phyloP scores from a whole-genome alignment of 2,888 invertebrate species.

The Epinotia nisella region DNA sequence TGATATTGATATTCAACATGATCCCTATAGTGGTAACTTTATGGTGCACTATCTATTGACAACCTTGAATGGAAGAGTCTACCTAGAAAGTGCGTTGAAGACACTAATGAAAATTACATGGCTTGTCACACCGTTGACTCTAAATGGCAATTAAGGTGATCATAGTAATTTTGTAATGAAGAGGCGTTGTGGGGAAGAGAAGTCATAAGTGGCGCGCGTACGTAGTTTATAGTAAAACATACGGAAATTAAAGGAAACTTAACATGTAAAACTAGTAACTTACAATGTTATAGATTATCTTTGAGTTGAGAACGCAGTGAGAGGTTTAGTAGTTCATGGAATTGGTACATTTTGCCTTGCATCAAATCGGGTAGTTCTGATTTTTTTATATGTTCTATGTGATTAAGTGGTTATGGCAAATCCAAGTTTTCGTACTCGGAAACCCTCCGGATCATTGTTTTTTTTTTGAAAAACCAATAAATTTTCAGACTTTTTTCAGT shows the following conservation, averaged over 20 bases:
- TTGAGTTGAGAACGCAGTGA: too few species aligned
- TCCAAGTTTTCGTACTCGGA: too few species aligned
- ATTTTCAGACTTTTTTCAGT: too few species aligned
- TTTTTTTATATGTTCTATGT: too few species aligned
- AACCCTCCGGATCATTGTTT: too few species aligned
- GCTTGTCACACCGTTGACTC: slow-evolving; percentile 15
- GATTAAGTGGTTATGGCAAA: too few species aligned
- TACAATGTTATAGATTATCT: background rate
- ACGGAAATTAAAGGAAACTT: background rate
- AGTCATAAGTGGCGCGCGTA: slow-evolving; percentile 1
- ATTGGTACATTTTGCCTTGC: too few species aligned
- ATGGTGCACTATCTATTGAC: background rate
- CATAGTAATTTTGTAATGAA: background rate
- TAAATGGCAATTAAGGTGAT: slow-evolving; percentile 31
- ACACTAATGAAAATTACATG: slow-evolving; percentile 25
- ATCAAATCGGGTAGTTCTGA: too few species aligned
- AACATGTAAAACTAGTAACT: background rate
- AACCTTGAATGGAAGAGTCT: background rate
- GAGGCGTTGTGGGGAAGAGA: background rate
- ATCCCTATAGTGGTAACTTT: background rate
- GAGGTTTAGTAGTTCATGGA: too few species aligned
- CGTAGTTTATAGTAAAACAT: background rate
- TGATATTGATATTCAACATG: slow-evolving; percentile 9
- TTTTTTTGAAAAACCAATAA: too few species aligned
- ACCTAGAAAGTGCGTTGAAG: slow-evolving; percentile 15